Evolutionary conservation across 2,888 invertebrate genomes (phyloP), one percentile per base, ranked within the genome.

Genomic region (Heliconius cydno): DNA sequence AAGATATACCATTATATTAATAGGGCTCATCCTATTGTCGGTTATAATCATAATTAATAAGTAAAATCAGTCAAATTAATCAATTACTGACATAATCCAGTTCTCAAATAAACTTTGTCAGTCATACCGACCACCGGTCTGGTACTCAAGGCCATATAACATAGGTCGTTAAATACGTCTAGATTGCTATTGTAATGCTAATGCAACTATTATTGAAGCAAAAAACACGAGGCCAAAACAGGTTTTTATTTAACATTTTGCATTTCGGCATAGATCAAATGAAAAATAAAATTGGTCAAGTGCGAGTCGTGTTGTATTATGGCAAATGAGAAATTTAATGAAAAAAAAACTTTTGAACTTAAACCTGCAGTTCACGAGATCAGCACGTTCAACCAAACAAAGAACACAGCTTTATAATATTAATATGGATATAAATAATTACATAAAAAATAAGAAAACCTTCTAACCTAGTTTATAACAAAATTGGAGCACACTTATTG

Each of bases 91-190:
- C 13, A 41, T 28, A 66, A 76, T 76, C 22, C 57, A 30, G 30
- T 12, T 34, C 13, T 57, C 22, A 57, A 30, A 22, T 22, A 57
- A 22, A 12, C 2, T 22, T 72, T 10, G 72, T 30, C 57, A 30
- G 28, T 72, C 30, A 72, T n/a, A 57, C 6, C 19, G 28, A 65
- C 57, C 15, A 38, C 68, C 66, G 19, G 46, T 68, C 60, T 41
- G 52, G 78, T 79, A 71, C 70, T 77, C 81, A 79, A 81, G 81
- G 81, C 74, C 41, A 70, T 25, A 46, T 70, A 52, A 75, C 76
- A 63, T 65, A 78, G 81, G 76, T 80, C 73, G 65, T 81, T 78
- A 80, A 78, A 78, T 80, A 80, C 73, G 76, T 74, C 80, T 81
- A 80, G 78, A 79, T 79, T 71, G 73, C 67, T 57, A 77, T 81